phyloP scores from a whole-genome alignment of 1,140 invertebrate species.

The Periplaneta americana region DNA sequence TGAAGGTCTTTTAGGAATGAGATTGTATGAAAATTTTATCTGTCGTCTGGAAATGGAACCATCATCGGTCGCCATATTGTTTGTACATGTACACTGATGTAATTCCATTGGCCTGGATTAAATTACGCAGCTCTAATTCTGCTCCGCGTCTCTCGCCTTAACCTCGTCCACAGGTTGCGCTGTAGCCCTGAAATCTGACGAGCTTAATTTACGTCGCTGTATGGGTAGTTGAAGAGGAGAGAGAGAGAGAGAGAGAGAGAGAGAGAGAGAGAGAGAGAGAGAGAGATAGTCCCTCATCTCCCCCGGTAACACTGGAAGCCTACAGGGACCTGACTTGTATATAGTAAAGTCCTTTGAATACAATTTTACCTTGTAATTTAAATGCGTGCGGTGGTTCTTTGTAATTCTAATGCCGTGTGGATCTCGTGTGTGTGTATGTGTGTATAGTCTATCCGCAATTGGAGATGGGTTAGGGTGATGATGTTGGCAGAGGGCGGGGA shows the following conservation, averaged over 20 bases:
- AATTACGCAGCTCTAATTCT: neutral
- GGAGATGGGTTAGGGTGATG: neutral
- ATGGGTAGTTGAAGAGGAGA: no score
- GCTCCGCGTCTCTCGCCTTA: neutral
- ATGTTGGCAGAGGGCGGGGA: neutral
- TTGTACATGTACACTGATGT: no score
- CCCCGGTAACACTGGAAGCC: neutral
- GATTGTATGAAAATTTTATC: no score
- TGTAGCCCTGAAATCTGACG: neutral
- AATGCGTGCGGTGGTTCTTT: neutral
- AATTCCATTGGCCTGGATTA: neutral
- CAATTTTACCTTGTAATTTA: neutral
- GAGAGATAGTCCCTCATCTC: neutral
- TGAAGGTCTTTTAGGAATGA: no score
- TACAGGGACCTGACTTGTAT: neutral
- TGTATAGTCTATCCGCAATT: neutral
- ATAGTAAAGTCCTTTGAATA: neutral
- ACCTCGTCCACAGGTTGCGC: neutral
- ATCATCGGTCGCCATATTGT: no score
- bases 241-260: no score
- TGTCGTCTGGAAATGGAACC: no score
- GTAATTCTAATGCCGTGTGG: neutral
- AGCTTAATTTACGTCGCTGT: neutral
- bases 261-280: no score
- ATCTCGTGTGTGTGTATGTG: neutral